These are phyloP conservation scores for Hirudo medicinalis DNA, from an alignment of 1,140 invertebrate genomes.

Conservation along the genomic window DNA sequence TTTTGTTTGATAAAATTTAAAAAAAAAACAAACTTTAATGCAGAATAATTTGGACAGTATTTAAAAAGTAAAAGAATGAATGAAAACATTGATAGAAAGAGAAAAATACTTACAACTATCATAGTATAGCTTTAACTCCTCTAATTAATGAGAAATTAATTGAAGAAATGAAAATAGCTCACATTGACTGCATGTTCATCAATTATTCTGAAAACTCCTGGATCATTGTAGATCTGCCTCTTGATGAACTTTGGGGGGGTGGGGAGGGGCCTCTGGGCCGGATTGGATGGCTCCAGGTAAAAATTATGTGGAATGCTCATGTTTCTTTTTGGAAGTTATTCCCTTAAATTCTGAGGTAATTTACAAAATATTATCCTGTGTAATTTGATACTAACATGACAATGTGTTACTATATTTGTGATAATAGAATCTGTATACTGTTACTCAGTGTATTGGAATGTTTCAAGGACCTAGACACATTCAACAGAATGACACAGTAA, in stretches of 20 bases:
- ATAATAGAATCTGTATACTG: too few species aligned
- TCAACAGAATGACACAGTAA: too few species aligned
- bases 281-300: conserved; percentile 20
- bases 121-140: not conserved
- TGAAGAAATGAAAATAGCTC: conserved; percentile 32
- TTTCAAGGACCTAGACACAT: too few species aligned
- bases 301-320: conserved; percentile 20
- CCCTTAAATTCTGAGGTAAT: too few species aligned
- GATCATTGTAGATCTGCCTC: conserved; percentile 83
- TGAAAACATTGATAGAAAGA: not conserved
- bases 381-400: too few species aligned
- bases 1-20: too few species aligned
- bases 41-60: too few species aligned
- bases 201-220: conserved; percentile 75
- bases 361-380: too few species aligned
- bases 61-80: too few species aligned
- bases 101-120: not conserved
- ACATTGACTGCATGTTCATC: conserved; percentile 90
- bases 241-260: conserved; percentile 76
- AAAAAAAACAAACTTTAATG: too few species aligned
- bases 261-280: conserved; percentile 52
- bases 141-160: not conserved
- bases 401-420: too few species aligned
- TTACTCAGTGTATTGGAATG: too few species aligned
- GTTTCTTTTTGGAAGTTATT: not conserved